Base-by-base conservation (phyloP, 1,140 invertebrate genomes). In the Polypedilum vanderplanki region DNA sequence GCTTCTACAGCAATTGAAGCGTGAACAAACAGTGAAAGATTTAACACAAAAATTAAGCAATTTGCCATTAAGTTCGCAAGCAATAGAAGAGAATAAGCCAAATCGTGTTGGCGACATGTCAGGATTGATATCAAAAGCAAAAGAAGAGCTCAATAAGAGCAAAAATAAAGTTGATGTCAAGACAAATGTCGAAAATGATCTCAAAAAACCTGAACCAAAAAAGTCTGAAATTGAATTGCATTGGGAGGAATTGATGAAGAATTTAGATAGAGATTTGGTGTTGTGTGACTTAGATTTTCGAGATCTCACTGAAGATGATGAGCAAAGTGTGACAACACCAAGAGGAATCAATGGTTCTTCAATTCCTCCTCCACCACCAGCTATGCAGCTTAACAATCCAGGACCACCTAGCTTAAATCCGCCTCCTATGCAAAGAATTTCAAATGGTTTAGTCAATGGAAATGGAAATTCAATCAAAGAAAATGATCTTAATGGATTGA, bases 211-310 rank as follows among this genome's bases (percentile, higher is more conserved):
- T 12, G 81, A 83, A 74, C 80, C 88, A 1, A 94, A 94, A 83
- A 94, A 95, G 82, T 94, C 94, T 0, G 95, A 97, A 83, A 96
- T 93, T 80, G 95, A 98, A 80, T 83, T 97, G 0, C 93, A 96
- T 79, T 99, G 97, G 97, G 96, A 98, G 79, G 92, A 95, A 78
- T 83, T 97, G 75, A 89, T 94, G 22, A 90, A 90, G 40, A 90
- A 90, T 76, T 83, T 96, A 75, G 90, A 92, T 75, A 85, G 96
- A 77, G 90, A 94, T 0, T 85, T 99, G 70, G 90, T 91, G 78
- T 88, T 99, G 10, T 98, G 97, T 82, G 97, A 98, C 83, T 85
- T 98, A 75, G 97, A 99, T 82, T 99, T 99, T 80, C 96, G 94
- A 1, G 96, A 98, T 84, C 85, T 99, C 40, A 89, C 89, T 75